These are phyloP conservation scores for Myotis yumanensis DNA, from an alignment of 2,113 vertebrate species.

Conservation along the genomic window DNA sequence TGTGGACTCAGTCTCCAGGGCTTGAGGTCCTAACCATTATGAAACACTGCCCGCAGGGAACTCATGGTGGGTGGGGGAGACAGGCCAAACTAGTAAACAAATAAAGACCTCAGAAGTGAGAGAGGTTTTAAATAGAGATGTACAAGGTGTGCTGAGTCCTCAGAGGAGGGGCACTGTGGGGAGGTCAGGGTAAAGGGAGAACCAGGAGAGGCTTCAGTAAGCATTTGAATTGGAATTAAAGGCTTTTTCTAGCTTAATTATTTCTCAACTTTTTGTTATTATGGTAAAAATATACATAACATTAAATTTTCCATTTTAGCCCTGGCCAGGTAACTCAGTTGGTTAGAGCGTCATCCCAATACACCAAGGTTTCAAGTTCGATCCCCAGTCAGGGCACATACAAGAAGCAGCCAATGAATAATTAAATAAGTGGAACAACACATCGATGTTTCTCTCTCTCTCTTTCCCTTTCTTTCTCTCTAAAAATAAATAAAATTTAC, in stretches of 20 bases:
- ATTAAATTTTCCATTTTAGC: not conserved
- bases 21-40: not conserved
- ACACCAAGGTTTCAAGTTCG: not conserved
- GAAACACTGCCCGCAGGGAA: not conserved
- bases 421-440: not conserved
- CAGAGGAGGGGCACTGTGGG: not conserved
- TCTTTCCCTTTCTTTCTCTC: not conserved
- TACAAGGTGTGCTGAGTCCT: not conserved
- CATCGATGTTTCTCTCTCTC: not conserved
- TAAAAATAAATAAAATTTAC: not conserved
- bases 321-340: not conserved
- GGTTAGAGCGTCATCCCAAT: not conserved
- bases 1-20: not conserved
- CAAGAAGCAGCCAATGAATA: not conserved
- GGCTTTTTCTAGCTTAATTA: not conserved
- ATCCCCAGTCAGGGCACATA: not conserved
- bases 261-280: not conserved
- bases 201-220: not conserved
- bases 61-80: not conserved
- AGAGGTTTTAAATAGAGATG: not conserved
- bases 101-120: not conserved
- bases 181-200: fast-evolving
- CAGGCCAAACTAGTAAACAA: not conserved
- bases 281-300: not conserved
- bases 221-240: not conserved